Evolutionary conservation across 1,140 invertebrate species (phyloP).

Genomic region (Leucophenga varia): DNA sequence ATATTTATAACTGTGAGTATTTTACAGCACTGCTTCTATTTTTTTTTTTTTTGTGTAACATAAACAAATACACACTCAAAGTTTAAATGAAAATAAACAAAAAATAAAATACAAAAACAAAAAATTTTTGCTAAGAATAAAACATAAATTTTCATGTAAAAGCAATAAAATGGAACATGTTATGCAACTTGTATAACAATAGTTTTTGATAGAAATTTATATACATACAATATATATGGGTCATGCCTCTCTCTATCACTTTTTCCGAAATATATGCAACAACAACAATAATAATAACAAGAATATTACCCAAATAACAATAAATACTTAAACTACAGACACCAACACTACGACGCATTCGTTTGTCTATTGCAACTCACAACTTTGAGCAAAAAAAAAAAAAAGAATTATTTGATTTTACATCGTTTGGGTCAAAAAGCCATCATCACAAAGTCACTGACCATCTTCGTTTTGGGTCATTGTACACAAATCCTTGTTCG

Average conservation of each 20-base stretch:
- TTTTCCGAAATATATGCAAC: conserved; percentile 10
- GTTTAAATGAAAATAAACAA: conserved; percentile 9
- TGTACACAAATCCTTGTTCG: no score
- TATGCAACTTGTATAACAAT: conserved; percentile 8
- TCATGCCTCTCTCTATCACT: no score
- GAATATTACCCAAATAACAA: conserved; percentile 11
- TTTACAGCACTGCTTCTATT: conserved; percentile 19
- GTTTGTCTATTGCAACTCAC: conserved; percentile 25
- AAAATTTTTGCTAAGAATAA: conserved; percentile 19
- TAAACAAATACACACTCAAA: conserved; percentile 17
- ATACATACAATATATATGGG: conserved; percentile 2
- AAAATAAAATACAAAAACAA: conserved; percentile 2
- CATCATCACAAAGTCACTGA: no score
- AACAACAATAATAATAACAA: neutral
- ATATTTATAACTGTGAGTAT: neutral
- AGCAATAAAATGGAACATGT: conserved; percentile 52
- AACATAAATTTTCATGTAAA: conserved; percentile 51
- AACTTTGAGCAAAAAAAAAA: conserved; percentile 26
- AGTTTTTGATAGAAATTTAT: no score
- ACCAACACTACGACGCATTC: neutral
- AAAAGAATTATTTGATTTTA: conserved; percentile 4
- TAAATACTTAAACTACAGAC: conserved; percentile 38
- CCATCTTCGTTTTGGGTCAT: no score
- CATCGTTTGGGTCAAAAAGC: conserved; percentile 19
- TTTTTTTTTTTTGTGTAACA: conserved; percentile 12